These are phyloP conservation scores for Nansenia antarctica DNA, from an alignment of 2,113 vertebrate genomes.

Conservation along the genomic window DNA sequence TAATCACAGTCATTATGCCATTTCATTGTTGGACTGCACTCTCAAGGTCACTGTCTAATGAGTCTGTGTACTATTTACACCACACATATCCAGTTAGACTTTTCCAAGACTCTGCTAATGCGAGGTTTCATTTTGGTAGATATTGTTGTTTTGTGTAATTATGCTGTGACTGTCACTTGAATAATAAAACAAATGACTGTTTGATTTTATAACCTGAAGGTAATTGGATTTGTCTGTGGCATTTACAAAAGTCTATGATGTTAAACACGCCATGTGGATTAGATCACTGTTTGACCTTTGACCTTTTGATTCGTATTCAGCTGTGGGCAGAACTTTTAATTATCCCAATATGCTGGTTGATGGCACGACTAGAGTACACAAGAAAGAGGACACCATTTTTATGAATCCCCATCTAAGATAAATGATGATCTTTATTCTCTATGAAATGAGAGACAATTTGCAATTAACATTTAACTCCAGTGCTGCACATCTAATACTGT, in stretches of 20 bases:
- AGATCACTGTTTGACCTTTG: conserved; percentile 5
- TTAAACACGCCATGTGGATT: conserved; percentile 2
- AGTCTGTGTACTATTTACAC: conserved; percentile 6
- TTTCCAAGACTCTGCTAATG: background rate
- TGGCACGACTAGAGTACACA: background rate
- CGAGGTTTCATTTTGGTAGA: background rate
- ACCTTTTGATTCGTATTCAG: conserved; percentile 34
- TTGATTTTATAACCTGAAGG: background rate
- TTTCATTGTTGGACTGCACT: conserved; percentile 35
- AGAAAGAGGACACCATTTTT: conserved; percentile 13
- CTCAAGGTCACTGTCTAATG: conserved; percentile 50
- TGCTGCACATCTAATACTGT: conserved; percentile 41
- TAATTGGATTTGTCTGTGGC: background rate
- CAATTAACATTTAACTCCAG: conserved; percentile 64
- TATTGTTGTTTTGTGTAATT: background rate
- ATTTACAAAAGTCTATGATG: background rate
- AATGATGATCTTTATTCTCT: conserved; percentile 63
- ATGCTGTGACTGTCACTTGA: background rate
- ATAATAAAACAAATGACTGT: background rate
- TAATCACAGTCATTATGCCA: conserved; percentile 60
- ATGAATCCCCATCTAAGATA: conserved; percentile 49
- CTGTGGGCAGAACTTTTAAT: conserved; percentile 34
- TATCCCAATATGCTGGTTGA: conserved; percentile 17
- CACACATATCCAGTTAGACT: background rate
- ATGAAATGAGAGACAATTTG: conserved; percentile 57